These are phyloP conservation scores for Eremobia ochroleuca DNA, from an alignment of 2,888 invertebrate genomes.

Conservation along the genomic window DNA sequence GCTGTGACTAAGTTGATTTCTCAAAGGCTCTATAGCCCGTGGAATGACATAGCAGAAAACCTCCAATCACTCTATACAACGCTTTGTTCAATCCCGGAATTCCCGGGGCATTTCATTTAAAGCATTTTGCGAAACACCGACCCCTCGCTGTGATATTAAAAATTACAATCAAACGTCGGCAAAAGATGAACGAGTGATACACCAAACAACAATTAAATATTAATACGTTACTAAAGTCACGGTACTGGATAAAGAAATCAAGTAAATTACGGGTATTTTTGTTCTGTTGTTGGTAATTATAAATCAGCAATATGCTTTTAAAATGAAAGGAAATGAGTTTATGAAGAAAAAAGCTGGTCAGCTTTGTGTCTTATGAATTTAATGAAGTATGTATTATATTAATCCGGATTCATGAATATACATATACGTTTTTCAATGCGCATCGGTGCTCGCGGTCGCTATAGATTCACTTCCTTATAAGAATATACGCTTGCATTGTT, in stretches of 20 bases:
- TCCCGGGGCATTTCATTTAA: slow-evolving; percentile 64
- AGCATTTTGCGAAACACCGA: slow-evolving; percentile 60
- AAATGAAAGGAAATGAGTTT: neutral
- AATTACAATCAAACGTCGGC: slow-evolving; percentile 66
- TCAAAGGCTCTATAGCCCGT: slow-evolving; percentile 49
- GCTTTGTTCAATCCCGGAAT: slow-evolving; percentile 66
- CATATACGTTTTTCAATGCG: neutral
- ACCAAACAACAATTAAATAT: slow-evolving; percentile 48
- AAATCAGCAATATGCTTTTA: neutral
- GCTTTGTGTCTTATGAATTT: slow-evolving; percentile 9
- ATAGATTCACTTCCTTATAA: slow-evolving; percentile 31
- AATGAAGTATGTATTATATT: slow-evolving; percentile 19
- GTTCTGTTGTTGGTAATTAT: slow-evolving; percentile 9
- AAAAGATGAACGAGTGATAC: slow-evolving; percentile 58
- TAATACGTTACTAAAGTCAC: slow-evolving; percentile 33
- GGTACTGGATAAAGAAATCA: slow-evolving; percentile 15
- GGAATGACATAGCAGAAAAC: slow-evolving; percentile 64
- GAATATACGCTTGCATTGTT: slow-evolving; percentile 14
- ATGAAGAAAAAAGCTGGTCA: neutral
- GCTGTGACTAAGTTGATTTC: slow-evolving; percentile 60
- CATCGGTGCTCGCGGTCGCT: neutral
- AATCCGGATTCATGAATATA: slow-evolving; percentile 5
- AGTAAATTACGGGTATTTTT: slow-evolving; percentile 38
- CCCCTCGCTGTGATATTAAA: slow-evolving; percentile 71
- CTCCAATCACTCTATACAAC: slow-evolving; percentile 57